Conservation (phyloP, 2,113 vertebrate genomes). For the Heteronetta atricapilla region DNA sequence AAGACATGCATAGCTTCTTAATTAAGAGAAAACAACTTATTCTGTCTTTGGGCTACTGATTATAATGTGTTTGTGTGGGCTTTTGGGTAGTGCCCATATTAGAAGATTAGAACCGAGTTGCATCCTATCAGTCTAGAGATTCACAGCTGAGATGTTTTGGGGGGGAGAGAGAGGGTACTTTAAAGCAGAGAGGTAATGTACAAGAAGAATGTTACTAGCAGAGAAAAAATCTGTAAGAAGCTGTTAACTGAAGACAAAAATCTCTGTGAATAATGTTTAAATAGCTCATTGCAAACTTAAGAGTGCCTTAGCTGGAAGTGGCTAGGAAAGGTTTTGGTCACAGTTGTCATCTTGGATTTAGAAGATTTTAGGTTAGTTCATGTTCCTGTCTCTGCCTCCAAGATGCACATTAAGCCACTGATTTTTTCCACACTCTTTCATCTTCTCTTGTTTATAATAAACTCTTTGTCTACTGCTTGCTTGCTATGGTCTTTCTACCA, state of each 20-base stretch:
- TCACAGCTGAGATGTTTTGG: neutral
- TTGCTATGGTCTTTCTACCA: neutral
- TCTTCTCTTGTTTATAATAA: neutral
- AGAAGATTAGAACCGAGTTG: neutral
- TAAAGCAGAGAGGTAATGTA: neutral
- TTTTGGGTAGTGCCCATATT: neutral
- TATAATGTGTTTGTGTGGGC: neutral
- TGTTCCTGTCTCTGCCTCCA: neutral
- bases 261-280: neutral
- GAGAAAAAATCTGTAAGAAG: neutral
- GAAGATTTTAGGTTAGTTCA: neutral
- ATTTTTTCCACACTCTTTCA: neutral
- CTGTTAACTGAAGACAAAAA: neutral
- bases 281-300: neutral
- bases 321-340: neutral
- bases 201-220: neutral
- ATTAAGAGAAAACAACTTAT: neutral
- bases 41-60: neutral
- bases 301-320: neutral
- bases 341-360: neutral
- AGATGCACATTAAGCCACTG: neutral
- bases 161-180: neutral
- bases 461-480: neutral
- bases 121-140: neutral
- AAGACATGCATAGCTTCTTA: neutral